Percentiles rank a stretch among this genome's conserved stretches.
These are phyloP conservation scores for Caenorhabditis virilis DNA, from an alignment of 2,888 invertebrate species.

Conservation along the genomic window DNA sequence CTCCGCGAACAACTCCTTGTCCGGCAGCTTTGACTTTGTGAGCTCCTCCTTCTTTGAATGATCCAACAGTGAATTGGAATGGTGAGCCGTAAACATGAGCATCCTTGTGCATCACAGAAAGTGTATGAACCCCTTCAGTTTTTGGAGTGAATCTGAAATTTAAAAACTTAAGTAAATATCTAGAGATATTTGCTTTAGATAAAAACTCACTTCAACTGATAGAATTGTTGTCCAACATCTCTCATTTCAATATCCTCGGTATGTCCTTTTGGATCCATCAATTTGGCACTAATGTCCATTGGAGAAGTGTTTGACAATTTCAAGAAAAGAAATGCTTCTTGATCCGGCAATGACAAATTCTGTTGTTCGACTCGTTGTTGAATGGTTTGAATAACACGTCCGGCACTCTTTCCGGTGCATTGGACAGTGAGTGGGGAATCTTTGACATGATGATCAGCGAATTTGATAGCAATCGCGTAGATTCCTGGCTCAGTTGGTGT, in stretches of 20 bases:
- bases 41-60: conserved; percentile 78
- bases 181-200: too few relatives aligned
- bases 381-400: conserved; percentile 40
- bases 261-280: conserved; percentile 56
- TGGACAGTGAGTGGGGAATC: conserved; percentile 77
- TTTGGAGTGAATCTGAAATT: conserved; percentile 94
- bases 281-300: conserved; percentile 54
- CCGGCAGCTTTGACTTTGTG: conserved; percentile 87
- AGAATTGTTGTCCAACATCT: conserved; percentile 52
- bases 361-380: conserved; percentile 63
- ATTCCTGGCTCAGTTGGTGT: conserved; percentile 96
- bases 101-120: conserved; percentile 94
- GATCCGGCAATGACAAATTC: conserved; percentile 70
- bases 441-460: conserved; percentile 83
- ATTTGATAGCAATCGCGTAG: conserved; percentile 94
- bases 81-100: conserved; percentile 54
- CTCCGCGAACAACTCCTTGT: conserved; percentile 87
- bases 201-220: conserved; percentile 71
- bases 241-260: conserved; percentile 73
- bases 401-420: conserved; percentile 89
- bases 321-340: conserved; percentile 71
- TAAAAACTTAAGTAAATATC: too few relatives aligned
- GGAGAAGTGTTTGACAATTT: conserved; percentile 69
- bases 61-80: conserved; percentile 87
- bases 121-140: conserved; percentile 93